Evolutionary conservation across 2,113 vertebrate species (phyloP), one percentile per base, ranked within the genome.

Genomic region (Triplophysa rosa): DNA sequence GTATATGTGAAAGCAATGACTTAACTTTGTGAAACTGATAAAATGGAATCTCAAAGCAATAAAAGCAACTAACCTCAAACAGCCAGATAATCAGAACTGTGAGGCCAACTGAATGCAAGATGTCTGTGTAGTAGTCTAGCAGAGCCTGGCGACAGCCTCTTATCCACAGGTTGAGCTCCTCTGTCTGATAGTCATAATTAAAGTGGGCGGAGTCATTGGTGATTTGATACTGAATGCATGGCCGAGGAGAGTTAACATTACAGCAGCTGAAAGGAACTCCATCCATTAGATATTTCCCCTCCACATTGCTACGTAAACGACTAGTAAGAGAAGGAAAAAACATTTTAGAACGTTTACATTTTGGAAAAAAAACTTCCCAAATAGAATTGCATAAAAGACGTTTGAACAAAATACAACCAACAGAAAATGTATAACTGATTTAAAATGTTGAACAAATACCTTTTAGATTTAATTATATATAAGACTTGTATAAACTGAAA

Each of bases 261-360:
- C 95, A 97, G 91, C 95, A 97, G 88, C 95, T 97, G 87, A 97
- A 97, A 52, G 95, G 95, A 0, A 96, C 94, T 0, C 92, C 90
- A 8, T 96, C 95, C 88, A 92, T 87, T 86, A 96, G 84, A 85
- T 93, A 97, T 84, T 90, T 93, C 0, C 95, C 94, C 1, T 93
- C 92, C 40, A 97, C 84, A 0, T 97, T 97, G 83, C 91, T 95
- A 67, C 92, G 92, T 1, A 96, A 82, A 1, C 92, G 95, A 54
- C 95, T 97, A 63, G 29, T 73, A 66, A 78, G 40, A 54, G 33
- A 42, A 81, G 16, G 45, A 26, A 21, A 29, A 8, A 1, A 71
- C 6, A 17, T 61, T 33, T 59, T 13, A 40, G 24, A 52, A 47
- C 19, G 16, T 6, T 17, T 21, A 24, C 5, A 33, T 45, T 45